A percentile compares a stretch with the other conserved stretches of the same genome.
phyloP scores from a whole-genome alignment of 92 coral and sea anemone genomes.

The Desmophyllum pertusum region DNA sequence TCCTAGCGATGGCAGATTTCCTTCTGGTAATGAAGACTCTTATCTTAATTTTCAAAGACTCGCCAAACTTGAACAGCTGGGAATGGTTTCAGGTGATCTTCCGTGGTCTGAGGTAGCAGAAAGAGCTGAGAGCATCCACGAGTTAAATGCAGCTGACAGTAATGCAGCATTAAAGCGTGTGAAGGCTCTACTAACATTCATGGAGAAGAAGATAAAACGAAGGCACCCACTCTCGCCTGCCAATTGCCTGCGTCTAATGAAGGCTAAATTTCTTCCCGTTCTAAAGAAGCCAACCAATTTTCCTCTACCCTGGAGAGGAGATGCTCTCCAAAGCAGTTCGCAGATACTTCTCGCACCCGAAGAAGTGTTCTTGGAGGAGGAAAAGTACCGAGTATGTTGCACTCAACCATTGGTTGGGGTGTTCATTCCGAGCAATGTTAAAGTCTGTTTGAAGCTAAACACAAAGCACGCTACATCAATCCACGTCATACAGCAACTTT shows the following conservation, averaged over 20 bases:
- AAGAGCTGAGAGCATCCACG: too few relatives aligned
- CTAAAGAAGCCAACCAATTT: not conserved
- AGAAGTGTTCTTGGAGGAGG: slow-evolving; percentile 26
- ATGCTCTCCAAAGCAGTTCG: slow-evolving; percentile 27
- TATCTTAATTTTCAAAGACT: slow-evolving; percentile 26
- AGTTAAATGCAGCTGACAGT: too few relatives aligned
- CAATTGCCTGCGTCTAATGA: too few relatives aligned
- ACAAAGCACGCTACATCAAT: slow-evolving; percentile 7
- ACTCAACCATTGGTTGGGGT: too few relatives aligned
- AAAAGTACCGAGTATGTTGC: slow-evolving; percentile 55
- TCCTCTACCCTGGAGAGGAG: slow-evolving; percentile 67
- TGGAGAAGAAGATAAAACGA: slow-evolving; percentile 47
- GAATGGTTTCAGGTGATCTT: slow-evolving; percentile 69
- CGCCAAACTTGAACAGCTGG: slow-evolving; percentile 47
- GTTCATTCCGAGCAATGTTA: slow-evolving; percentile 16
- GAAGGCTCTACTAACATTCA: slow-evolving; percentile 38
- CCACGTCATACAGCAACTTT: slow-evolving; percentile 40
- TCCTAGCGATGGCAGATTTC: too few relatives aligned
- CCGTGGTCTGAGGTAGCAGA: slow-evolving; percentile 75
- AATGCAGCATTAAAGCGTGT: slow-evolving; percentile 28
- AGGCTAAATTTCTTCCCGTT: too few relatives aligned
- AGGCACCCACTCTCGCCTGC: too few relatives aligned
- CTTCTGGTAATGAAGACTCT: too few relatives aligned
- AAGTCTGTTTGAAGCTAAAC: slow-evolving; percentile 24
- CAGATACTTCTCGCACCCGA: slow-evolving; percentile 38